Conservation (phyloP, 2,797 vertebrate genomes). For the Loriculus beryllinus region DNA sequence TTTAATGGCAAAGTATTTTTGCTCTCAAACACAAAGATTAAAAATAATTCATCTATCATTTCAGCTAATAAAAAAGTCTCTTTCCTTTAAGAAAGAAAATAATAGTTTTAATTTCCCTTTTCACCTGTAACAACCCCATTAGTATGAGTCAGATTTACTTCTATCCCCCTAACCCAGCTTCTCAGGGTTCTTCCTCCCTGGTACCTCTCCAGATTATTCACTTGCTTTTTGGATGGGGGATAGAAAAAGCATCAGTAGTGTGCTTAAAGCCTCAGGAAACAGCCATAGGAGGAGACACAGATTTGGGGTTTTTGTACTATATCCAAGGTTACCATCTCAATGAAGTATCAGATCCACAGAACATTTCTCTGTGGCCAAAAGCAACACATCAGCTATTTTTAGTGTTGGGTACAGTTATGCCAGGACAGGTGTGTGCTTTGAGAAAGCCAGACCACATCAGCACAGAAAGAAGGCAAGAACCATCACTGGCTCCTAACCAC, state of each 20-base stretch:
- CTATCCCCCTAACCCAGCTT: rapidly evolving
- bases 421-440: not conserved
- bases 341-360: not conserved
- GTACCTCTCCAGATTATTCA: rapidly evolving
- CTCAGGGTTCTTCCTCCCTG: not conserved
- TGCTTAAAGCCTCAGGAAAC: not conserved
- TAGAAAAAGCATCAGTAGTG: not conserved
- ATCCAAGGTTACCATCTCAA: not conserved
- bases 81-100: not conserved
- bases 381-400: not conserved
- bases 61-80: not conserved
- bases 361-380: not conserved
- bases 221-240: not conserved
- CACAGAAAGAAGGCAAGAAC: not conserved
- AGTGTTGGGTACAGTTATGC: not conserved
- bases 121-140: not conserved
- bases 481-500: not conserved
- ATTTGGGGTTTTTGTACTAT: not conserved
- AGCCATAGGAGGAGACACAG: not conserved
- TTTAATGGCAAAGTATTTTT: not conserved
- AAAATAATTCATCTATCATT: not conserved
- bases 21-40: not conserved
- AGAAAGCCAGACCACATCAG: not conserved
- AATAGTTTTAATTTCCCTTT: not conserved
- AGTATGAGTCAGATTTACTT: not conserved